Percentiles rank a stretch among this genome's conserved stretches.
Evolutionary conservation across 2,797 vertebrate genomes (phyloP).

Genomic region (Manis crassicaudata): DNA sequence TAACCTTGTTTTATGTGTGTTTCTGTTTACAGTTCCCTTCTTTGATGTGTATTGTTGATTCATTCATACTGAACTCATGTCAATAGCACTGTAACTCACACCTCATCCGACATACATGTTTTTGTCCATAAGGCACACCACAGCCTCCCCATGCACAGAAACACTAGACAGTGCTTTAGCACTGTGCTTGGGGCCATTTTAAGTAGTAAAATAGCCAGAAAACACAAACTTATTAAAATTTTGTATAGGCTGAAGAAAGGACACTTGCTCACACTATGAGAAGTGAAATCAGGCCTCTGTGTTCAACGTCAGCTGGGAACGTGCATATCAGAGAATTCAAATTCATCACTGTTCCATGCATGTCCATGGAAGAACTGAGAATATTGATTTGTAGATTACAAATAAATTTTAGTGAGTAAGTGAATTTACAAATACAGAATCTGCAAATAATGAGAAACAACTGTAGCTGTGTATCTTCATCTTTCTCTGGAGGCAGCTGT

Average conservation of each 20-base stretch:
- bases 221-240: neutral
- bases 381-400: neutral
- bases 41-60: neutral
- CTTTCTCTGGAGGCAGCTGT: neutral
- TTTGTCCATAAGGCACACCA: neutral
- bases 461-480: neutral
- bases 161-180: neutral
- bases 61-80: no score
- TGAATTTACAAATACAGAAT: neutral
- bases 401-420: neutral
- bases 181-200: neutral
- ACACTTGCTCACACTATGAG: neutral
- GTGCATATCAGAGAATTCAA: neutral
- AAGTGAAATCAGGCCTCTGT: neutral
- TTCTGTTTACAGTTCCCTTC: neutral
- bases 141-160: neutral
- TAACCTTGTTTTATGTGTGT: neutral
- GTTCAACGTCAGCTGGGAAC: neutral
- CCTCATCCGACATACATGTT: neutral
- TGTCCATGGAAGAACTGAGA: fast-evolving
- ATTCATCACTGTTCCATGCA: neutral
- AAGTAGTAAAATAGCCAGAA: neutral
- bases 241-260: neutral
- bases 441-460: neutral
- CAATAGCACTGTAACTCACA: neutral